Conservation (phyloP, 2,113 vertebrate species). For the Thamnophis sirtalis region DNA sequence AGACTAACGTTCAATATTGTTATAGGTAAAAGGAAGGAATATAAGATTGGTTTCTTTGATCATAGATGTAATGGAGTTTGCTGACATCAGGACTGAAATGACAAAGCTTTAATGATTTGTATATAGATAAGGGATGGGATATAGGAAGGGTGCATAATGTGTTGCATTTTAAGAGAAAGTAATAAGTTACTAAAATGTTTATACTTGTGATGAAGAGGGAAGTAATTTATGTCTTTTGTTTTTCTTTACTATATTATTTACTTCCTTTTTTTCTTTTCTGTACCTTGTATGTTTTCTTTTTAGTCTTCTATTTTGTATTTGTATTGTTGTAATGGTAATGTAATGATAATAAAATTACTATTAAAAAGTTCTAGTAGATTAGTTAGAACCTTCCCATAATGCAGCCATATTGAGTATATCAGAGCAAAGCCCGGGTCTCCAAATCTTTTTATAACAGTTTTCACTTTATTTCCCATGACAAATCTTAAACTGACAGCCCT, state of each 20-base stretch:
- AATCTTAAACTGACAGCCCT: neutral
- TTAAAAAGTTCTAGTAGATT: neutral
- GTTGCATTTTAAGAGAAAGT: neutral
- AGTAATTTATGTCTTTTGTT: neutral
- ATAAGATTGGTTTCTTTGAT: neutral
- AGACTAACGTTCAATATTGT: neutral
- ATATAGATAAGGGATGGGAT: neutral
- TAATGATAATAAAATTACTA: neutral
- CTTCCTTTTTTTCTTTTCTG: neutral
- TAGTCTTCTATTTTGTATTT: neutral
- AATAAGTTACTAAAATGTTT: neutral
- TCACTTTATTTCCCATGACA: neutral
- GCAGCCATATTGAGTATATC: neutral
- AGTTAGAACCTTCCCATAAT: neutral
- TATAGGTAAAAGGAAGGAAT: neutral
- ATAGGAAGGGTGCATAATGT: neutral
- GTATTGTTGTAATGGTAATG: neutral
- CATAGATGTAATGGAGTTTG: neutral
- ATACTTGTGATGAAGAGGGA: neutral
- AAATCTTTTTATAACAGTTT: neutral
- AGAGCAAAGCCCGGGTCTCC: neutral
- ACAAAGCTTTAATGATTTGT: neutral
- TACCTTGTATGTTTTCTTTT: neutral
- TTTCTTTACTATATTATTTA: neutral
- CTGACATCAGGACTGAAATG: neutral